These are phyloP conservation scores for Sebastes trivittatus DNA, from an alignment of 2,797 vertebrate genomes.

Conservation along the genomic window DNA sequence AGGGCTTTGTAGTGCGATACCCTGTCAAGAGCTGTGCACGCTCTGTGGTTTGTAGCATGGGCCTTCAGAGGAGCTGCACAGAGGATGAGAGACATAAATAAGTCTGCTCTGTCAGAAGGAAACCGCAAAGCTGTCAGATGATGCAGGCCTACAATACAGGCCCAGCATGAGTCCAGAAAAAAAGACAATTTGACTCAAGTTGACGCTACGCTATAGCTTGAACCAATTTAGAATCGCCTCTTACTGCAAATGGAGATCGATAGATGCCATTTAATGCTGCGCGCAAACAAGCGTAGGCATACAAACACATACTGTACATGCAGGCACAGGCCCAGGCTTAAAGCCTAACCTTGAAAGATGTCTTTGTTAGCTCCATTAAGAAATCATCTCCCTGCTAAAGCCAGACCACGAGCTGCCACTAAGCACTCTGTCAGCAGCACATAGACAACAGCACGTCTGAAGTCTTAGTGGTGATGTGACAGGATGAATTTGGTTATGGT, in stretches of 20 bases:
- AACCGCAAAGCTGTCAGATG: slow-evolving; percentile 73
- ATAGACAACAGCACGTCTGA: slow-evolving; percentile 52
- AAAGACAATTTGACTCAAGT: slow-evolving; percentile 26
- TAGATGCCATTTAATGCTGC: slow-evolving; percentile 38
- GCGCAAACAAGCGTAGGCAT: background rate
- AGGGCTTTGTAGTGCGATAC: slow-evolving; percentile 71
- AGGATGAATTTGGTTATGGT: slow-evolving; percentile 58
- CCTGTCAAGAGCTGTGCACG: slow-evolving; percentile 65
- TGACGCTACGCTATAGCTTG: slow-evolving; percentile 11
- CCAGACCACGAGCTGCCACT: slow-evolving; percentile 29
- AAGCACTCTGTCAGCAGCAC: slow-evolving; percentile 43
- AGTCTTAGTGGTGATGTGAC: slow-evolving; percentile 60
- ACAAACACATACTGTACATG: background rate
- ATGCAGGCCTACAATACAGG: slow-evolving; percentile 39
- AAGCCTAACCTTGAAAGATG: slow-evolving; percentile 37
- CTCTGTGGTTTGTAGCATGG: slow-evolving; percentile 67
- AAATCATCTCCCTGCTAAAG: slow-evolving; percentile 34
- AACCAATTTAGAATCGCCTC: slow-evolving; percentile 41
- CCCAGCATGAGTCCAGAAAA: slow-evolving; percentile 22
- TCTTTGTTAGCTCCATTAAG: slow-evolving; percentile 44
- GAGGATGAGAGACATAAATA: slow-evolving; percentile 74
- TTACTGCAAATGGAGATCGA: slow-evolving; percentile 43
- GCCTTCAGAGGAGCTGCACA: slow-evolving; percentile 62
- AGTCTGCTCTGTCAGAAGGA: slow-evolving; percentile 69
- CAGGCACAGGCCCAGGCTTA: slow-evolving; percentile 8